phyloP scores from a whole-genome alignment of 2,888 invertebrate species.

The Cryptocephalus moraei region DNA sequence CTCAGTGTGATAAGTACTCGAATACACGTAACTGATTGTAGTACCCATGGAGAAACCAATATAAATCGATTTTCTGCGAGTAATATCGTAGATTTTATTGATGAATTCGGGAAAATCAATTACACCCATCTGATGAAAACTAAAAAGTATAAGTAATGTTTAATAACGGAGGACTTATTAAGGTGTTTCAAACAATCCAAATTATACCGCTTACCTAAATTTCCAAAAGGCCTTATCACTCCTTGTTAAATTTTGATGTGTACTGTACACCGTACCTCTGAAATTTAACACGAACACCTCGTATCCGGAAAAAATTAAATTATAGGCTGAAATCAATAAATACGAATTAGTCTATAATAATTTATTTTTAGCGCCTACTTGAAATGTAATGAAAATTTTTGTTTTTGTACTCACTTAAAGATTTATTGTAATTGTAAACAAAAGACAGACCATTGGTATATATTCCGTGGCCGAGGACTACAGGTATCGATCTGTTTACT shows the following conservation, averaged over 20 bases:
- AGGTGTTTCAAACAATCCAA: no score
- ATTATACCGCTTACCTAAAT: no score
- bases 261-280: constrained; percentile 8
- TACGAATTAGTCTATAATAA: no score
- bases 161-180: no score
- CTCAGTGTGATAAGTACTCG: background rate
- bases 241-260: no score
- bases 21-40: background rate
- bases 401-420: constrained; percentile 7
- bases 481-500: constrained; percentile 6
- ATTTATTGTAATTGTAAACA: constrained; percentile 9
- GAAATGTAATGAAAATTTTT: background rate
- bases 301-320: constrained; percentile 9
- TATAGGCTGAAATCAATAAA: no score
- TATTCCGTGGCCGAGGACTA: constrained; percentile 12
- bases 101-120: constrained; percentile 2
- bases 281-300: constrained; percentile 13
- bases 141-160: background rate
- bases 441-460: constrained; percentile 8
- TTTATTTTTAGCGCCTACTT: no score
- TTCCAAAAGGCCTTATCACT: no score
- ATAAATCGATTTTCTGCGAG: constrained; percentile 1
- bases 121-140: constrained; percentile 3
- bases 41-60: constrained; percentile 3
- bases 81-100: background rate